Evolutionary conservation across 2,113 vertebrate species (phyloP), one percentile per base, ranked within the genome.

Genomic region (Cercocebus atys): DNA sequence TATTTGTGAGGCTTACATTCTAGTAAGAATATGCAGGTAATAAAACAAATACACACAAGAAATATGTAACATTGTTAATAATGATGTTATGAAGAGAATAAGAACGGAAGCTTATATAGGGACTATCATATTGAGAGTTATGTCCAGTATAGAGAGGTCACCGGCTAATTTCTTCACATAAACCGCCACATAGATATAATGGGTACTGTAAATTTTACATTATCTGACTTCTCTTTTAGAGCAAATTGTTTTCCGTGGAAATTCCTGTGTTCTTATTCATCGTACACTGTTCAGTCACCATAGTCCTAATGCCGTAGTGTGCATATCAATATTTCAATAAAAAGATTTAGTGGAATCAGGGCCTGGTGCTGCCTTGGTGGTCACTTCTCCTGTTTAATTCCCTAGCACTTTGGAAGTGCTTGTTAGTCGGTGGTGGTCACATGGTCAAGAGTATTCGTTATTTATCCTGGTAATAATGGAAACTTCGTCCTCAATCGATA

Each of bases 61-160:
- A 83, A 68, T 38, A 55, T 1, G 38, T 5, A 81, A 32, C 14
- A 6, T 59, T n/a, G 35, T 40, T 35, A 23, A 17, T n/a, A 72
- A 72, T 57, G 78, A 78, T 59, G 17, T 32, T 79, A 25, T 50
- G 38, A 52, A 43, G 13, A 27, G 3, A 90, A 27, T 47, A 22
- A 59, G 5, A 23, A 2, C 5, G 12, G 4, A 75, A 66, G 1
- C 20, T 47, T n/a, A 27, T 0, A 30, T 2, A 35, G 2, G 30
- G 23, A 40, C 5, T 13, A 1, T 45, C 55, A 59, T 57, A 5
- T 10, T 55, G 13, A 38, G 7, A 17, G 14, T 43, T n/a, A 10
- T 5, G 5, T 38, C n/a, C n/a, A 25, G 23, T 6, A 7, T 3
- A 32, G 32, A 72, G 4, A 22, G 1, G 0, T 32, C 13, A 11